A percentile compares a stretch with the other conserved stretches of the same genome.
Evolutionary conservation across 2,113 vertebrate species (phyloP).

Genomic region (Ranitomeya variabilis): DNA sequence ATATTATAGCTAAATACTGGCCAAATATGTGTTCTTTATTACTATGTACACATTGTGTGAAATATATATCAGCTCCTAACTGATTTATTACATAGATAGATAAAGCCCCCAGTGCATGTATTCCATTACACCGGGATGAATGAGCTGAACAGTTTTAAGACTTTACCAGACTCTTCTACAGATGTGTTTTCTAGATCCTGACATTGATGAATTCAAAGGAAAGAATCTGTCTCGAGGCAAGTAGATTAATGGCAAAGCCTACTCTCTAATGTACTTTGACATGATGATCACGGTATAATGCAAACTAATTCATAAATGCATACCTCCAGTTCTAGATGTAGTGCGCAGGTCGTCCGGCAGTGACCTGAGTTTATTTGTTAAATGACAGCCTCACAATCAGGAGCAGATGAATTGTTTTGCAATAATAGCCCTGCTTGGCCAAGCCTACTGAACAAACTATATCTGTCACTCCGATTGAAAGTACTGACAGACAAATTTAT

Average conservation of each 20-base stretch:
- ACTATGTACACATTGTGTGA: background rate
- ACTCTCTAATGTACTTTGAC: constrained; percentile 38
- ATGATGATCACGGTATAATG: constrained; percentile 44
- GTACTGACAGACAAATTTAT: constrained; percentile 73
- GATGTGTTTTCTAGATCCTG: constrained; percentile 31
- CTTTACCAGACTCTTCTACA: constrained; percentile 32
- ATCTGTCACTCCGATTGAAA: constrained; percentile 69
- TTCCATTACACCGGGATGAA: constrained; percentile 14
- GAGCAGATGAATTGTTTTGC: constrained; percentile 62
- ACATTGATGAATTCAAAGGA: constrained; percentile 45
- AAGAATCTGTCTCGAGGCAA: constrained; percentile 33
- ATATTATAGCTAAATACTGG: background rate
- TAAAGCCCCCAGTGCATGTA: background rate
- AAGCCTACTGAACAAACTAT: constrained; percentile 65
- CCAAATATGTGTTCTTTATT: background rate
- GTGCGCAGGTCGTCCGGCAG: constrained; percentile 55
- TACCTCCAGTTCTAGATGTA: constrained; percentile 9
- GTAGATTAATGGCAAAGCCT: constrained; percentile 43
- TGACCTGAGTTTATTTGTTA: constrained; percentile 64
- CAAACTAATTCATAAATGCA: constrained; percentile 52
- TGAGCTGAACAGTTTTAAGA: constrained; percentile 25
- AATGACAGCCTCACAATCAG: constrained; percentile 63
- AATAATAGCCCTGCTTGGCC: constrained; percentile 61
- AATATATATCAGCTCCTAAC: background rate
- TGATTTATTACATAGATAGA: constrained; percentile 10